Evolutionary conservation across 2,888 invertebrate species (phyloP), one percentile per base, ranked within the genome.

Genomic region (Lithosia quadra): DNA sequence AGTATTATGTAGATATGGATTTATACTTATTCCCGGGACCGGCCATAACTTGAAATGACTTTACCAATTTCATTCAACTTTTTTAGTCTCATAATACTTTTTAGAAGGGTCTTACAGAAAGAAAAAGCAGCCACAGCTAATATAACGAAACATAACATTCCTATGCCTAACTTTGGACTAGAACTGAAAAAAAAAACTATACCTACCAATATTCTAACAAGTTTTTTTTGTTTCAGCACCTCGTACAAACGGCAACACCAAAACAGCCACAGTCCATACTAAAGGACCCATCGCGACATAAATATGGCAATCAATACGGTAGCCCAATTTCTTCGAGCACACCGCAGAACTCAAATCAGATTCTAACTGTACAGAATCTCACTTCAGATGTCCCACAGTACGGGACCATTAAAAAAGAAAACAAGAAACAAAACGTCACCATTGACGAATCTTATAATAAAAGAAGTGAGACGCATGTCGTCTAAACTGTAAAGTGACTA

Each of bases 261-360:
- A 96, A 96, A 82, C 96, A 96, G 73, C 96, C 96, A 0, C 96
- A 96, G 78, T 95, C 96, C 36, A 96, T 96, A 75, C 91, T 96
- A 9, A 96, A 96, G 83, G 96, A 96, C 87, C 96, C 96, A 4
- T 96, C 96, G 68, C 91, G 96, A 49, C 96, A 95, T 84, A 95
- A 96, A 82, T 96, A 96, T 73, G 94, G 94, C 39, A 95, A 92
- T 77, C 95, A 95, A 57, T 95, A 95, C 73, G 94, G 92, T 5
- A 95, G 93, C 81, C 94, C 93, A 0, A 84, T 93, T 62, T 94
- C 93, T 0, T 88, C 92, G 18, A 93, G 91, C 84, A 93, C 91
- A 60, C 96, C 91, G 56, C 95, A 90, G 77, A 93, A 90, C 84
- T 91, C 94, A 24, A 92, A 89, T 81, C 96, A 96, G 86, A 96